Evolutionary conservation across 1,140 invertebrate genomes (phyloP).

Genomic region (Acromyrmex echinatior): DNA sequence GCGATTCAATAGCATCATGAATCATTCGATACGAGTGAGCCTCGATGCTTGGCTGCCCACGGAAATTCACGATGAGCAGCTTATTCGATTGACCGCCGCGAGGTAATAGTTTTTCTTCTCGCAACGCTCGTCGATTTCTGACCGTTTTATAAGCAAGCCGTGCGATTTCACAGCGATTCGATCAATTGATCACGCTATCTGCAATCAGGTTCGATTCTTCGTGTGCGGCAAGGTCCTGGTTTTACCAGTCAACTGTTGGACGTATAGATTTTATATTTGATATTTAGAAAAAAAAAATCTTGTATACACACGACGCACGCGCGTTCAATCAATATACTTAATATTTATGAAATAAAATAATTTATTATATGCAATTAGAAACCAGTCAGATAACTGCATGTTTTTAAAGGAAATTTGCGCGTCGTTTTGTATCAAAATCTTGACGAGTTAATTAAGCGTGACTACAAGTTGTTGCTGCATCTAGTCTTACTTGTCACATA

Average conservation of each 20-base stretch:
- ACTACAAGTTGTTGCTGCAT: background rate
- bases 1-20: slow-evolving; percentile 43
- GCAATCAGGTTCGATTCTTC: slow-evolving; percentile 19
- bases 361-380: background rate
- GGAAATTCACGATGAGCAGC: slow-evolving; percentile 41
- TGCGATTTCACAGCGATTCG: slow-evolving; percentile 57
- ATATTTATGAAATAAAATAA: background rate
- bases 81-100: slow-evolving; percentile 39
- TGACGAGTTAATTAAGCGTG: slow-evolving; percentile 19
- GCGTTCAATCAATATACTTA: background rate
- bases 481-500: background rate
- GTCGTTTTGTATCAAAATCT: background rate
- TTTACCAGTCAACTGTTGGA: background rate
- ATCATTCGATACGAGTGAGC: slow-evolving; percentile 31
- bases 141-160: slow-evolving; percentile 34
- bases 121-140: slow-evolving; percentile 21
- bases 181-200: slow-evolving; percentile 55
- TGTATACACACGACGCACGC: background rate
- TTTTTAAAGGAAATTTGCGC: background rate
- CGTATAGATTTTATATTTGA: background rate
- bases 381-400: background rate
- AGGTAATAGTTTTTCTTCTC: slow-evolving; percentile 48
- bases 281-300: background rate
- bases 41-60: slow-evolving; percentile 38
- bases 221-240: slow-evolving; percentile 9